A percentile compares a stretch with the other conserved stretches of the same genome.
Evolutionary conservation across 2,888 invertebrate species (phyloP).

Genomic region (Clanis bilineata): DNA sequence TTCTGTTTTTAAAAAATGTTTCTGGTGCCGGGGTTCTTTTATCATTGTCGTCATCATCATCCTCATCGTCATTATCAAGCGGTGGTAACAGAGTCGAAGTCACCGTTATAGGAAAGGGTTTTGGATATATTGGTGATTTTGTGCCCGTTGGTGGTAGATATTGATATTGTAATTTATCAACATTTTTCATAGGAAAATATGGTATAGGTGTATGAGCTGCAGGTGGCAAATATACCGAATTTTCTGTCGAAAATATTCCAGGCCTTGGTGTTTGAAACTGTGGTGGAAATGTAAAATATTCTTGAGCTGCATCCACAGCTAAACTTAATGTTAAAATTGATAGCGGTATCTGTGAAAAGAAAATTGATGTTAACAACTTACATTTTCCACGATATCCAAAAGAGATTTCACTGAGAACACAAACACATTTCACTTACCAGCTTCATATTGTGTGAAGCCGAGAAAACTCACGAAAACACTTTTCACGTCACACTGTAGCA

Average conservation of each 20-base stretch:
- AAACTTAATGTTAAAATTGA: slow-evolving; percentile 49
- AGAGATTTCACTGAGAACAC: slow-evolving; percentile 33
- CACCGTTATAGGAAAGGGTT: slow-evolving; percentile 56
- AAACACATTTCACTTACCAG: slow-evolving; percentile 70
- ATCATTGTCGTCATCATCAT: slow-evolving; percentile 43
- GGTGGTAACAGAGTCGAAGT: slow-evolving; percentile 52
- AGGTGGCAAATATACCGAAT: slow-evolving; percentile 65
- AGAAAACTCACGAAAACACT: slow-evolving; percentile 42
- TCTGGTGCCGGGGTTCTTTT: slow-evolving; percentile 35
- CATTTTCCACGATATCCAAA: slow-evolving; percentile 41
- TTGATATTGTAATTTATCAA: slow-evolving; percentile 59
- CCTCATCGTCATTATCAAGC: slow-evolving; percentile 49
- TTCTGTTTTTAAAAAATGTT: slow-evolving; percentile 29
- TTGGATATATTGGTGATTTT: slow-evolving; percentile 60
- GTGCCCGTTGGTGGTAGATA: slow-evolving; percentile 62
- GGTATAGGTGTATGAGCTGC: slow-evolving; percentile 64
- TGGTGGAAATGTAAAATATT: slow-evolving; percentile 60
- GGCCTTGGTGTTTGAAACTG: slow-evolving; percentile 57
- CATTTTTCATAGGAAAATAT: slow-evolving; percentile 59
- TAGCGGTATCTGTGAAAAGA: slow-evolving; percentile 65
- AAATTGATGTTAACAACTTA: slow-evolving; percentile 22
- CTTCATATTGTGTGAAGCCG: slow-evolving; percentile 73
- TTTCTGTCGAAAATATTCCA: slow-evolving; percentile 55
- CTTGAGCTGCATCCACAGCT: slow-evolving; percentile 50
- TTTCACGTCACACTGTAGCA: slow-evolving; percentile 68